Conservation (phyloP, 2,113 vertebrate genomes). For the Pholis gunnellus region DNA sequence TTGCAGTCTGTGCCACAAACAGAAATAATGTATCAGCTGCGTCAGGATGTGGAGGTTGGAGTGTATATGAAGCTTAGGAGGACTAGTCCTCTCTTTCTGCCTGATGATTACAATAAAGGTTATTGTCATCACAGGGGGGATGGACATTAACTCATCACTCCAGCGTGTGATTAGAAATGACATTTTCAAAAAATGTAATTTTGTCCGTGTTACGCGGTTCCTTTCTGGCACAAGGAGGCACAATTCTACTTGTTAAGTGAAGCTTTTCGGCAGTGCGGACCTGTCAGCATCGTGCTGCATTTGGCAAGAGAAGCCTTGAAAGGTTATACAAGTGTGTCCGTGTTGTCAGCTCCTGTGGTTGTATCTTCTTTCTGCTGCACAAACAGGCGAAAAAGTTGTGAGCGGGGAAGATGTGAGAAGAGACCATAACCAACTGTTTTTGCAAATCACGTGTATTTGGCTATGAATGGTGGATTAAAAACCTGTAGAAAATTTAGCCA, state of each 20-base stretch:
- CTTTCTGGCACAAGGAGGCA: slow-evolving; percentile 54
- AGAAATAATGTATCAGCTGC: slow-evolving; percentile 56
- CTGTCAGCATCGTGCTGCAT: slow-evolving; percentile 56
- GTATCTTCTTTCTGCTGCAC: slow-evolving; percentile 52
- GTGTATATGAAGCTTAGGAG: slow-evolving; percentile 36
- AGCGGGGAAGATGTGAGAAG: slow-evolving; percentile 29
- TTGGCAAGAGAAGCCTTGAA: slow-evolving; percentile 69
- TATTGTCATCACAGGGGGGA: slow-evolving; percentile 68
- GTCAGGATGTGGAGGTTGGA: slow-evolving; percentile 48
- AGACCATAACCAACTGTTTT: slow-evolving; percentile 14
- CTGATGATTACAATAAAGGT: slow-evolving; percentile 68
- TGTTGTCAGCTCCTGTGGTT: slow-evolving; percentile 60
- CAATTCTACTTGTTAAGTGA: slow-evolving; percentile 67
- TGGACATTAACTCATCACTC: slow-evolving; percentile 60
- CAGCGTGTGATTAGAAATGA: slow-evolving; percentile 66
- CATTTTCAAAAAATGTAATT: slow-evolving; percentile 78
- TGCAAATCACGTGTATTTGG: slow-evolving; percentile 7
- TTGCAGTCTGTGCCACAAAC: slow-evolving; percentile 52
- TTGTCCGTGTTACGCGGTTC: slow-evolving; percentile 43
- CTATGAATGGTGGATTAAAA: slow-evolving; percentile 18
- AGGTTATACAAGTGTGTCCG: slow-evolving; percentile 68
- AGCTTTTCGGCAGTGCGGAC: slow-evolving; percentile 54
- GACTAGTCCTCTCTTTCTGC: slow-evolving; percentile 50
- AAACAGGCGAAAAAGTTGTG: slow-evolving; percentile 30
- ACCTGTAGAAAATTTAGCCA: slow-evolving; percentile 27